Evolutionary conservation across 2,113 vertebrate genomes (phyloP).

Genomic region (Lepisosteus oculatus): DNA sequence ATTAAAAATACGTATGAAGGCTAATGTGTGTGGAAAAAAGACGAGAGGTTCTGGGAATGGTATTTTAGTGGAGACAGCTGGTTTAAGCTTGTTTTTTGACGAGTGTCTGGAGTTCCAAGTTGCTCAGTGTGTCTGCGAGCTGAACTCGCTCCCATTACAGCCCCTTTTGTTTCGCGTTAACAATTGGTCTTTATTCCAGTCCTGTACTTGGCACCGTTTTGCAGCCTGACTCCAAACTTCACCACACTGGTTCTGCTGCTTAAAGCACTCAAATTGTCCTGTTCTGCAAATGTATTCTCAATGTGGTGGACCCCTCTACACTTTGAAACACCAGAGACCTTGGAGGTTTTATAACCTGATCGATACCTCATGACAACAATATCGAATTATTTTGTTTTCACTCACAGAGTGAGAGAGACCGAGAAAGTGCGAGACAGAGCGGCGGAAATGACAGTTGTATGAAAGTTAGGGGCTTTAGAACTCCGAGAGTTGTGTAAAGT

Average conservation of each 20-base stretch:
- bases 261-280: constrained; percentile 56
- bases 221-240: constrained; percentile 61
- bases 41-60: neutral
- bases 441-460: neutral
- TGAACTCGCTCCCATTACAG: constrained; percentile 49
- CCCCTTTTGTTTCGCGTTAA: constrained; percentile 69
- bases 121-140: constrained; percentile 54
- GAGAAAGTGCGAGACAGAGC: neutral
- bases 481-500: neutral
- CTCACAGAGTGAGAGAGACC: neutral
- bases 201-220: constrained; percentile 59
- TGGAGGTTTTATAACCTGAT: constrained; percentile 1
- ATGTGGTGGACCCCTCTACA: constrained; percentile 2
- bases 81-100: neutral
- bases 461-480: neutral
- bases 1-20: neutral
- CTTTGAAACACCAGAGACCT: neutral
- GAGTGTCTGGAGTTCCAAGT: constrained; percentile 65
- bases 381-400: neutral
- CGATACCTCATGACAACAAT: neutral
- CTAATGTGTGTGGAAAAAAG: neutral
- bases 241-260: constrained; percentile 44
- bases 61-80: neutral
- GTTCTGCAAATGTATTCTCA: constrained; percentile 42
- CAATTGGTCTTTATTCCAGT: constrained; percentile 63